phyloP scores from a whole-genome alignment of 1,140 invertebrate genomes.

The Anastrepha obliqua region DNA sequence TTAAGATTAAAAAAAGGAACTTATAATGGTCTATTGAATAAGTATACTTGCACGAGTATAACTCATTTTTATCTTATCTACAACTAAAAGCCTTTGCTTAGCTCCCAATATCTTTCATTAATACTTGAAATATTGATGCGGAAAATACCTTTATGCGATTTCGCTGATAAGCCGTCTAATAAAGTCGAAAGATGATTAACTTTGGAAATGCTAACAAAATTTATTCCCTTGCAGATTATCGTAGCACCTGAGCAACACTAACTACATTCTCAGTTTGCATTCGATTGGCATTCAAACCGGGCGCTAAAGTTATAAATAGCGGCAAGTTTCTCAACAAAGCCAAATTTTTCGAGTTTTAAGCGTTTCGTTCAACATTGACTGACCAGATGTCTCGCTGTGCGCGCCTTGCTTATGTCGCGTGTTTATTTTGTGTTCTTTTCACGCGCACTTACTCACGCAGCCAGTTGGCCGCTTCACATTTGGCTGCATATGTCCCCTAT shows the following conservation, averaged over 20 bases:
- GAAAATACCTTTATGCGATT: neutral
- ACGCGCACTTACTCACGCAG: neutral
- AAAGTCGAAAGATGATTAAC: too few relatives aligned
- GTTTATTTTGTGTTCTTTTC: neutral
- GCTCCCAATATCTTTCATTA: neutral
- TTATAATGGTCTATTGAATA: too few relatives aligned
- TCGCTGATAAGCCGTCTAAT: neutral
- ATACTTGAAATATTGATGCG: neutral
- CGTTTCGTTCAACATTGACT: neutral
- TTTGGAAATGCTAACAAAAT: neutral
- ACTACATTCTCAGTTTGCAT: neutral
- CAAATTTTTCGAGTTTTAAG: too few relatives aligned
- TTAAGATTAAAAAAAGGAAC: too few relatives aligned
- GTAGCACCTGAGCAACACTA: neutral
- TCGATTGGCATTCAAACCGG: neutral
- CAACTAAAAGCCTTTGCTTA: neutral
- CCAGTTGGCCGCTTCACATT: neutral
- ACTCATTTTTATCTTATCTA: slow-evolving; percentile 15
- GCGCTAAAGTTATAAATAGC: neutral
- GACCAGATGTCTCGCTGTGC: neutral
- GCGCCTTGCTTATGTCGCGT: neutral
- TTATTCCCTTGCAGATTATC: slow-evolving; percentile 4
- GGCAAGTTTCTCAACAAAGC: too few relatives aligned
- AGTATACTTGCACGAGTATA: too few relatives aligned
- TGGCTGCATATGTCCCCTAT: neutral